Conservation (phyloP, 2,113 vertebrate species). For the Myotis brandtii region DNA sequence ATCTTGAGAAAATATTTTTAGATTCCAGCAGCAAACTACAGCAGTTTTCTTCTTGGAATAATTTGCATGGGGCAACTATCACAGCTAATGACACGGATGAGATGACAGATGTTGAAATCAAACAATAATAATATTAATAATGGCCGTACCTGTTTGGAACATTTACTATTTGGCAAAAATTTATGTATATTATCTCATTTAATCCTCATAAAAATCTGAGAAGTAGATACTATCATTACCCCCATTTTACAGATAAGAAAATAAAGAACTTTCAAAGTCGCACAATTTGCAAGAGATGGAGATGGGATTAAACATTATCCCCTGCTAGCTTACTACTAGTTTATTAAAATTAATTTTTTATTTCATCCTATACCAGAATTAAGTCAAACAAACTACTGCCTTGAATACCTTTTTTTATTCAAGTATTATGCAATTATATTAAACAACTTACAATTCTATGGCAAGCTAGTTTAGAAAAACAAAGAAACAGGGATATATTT, state of each 20-base stretch:
- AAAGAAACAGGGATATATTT: background rate
- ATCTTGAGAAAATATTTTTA: background rate
- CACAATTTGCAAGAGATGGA: background rate
- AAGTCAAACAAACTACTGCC: background rate
- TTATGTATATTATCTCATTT: background rate
- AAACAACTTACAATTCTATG: background rate
- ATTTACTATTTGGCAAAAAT: slow-evolving; percentile 7
- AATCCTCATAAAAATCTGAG: background rate
- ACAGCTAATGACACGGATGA: background rate
- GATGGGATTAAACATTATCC: background rate
- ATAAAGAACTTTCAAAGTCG: background rate
- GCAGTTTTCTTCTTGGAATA: background rate
- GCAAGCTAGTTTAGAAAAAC: background rate
- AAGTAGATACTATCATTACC: background rate
- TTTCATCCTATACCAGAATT: background rate
- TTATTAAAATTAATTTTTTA: background rate
- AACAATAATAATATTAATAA: slow-evolving; percentile 24
- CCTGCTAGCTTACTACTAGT: background rate
- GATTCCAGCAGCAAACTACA: background rate
- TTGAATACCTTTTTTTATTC: background rate
- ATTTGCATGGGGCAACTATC: background rate
- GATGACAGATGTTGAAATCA: background rate
- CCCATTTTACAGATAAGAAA: background rate
- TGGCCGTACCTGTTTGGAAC: background rate
- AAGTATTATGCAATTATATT: background rate